Base-by-base conservation (phyloP, 2,113 vertebrate genomes). In the Donacobius atricapilla region DNA sequence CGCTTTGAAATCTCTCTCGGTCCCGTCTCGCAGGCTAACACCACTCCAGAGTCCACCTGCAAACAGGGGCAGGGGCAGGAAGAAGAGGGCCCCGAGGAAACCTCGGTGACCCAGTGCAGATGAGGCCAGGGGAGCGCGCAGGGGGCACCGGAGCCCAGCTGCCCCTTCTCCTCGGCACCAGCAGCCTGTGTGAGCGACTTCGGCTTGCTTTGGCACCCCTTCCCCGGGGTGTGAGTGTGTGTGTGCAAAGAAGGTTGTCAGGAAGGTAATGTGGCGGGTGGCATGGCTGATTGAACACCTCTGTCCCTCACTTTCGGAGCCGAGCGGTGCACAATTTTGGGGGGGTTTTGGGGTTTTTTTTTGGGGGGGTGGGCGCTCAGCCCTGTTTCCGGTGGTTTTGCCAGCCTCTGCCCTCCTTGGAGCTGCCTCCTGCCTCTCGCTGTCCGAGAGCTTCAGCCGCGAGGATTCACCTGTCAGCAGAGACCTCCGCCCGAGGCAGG, bases 21-120 rank as follows among this genome's bases (percentile, higher is more conserved):
- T 64, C 31, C 57, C 40, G n/a, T 78, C 76, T 65, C 7, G 13
- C 64, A 17, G 6, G 64, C 63, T 48, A 28, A 28, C 54, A n/a
- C 9, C 37, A 8, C 44, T 19, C 45, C 25, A 3, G 44, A 77
- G 77, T 48, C 31, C 94, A 97, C 96, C 94, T 97, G 93, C 57
- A 66, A 85, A 50, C 3, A 28, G 15, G 10, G 28, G 1, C 25
- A 39, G 17, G 25, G 44, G 9, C 33, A 40, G 53, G 50, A 66
- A 47, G 33, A 18, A 48, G 37, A 53, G 85, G 50, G 25, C 40
- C 54, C 51, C 5, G 4, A 19, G 85, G 47, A 78, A 88, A 65
- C 9, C 51, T 27, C 80, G 21, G 35, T 4, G 16, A 53, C 30
- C 39, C 66, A 13, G 37, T 6, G 83, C 19, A 11, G 48, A 39